Percentiles rank a stretch among this genome's conserved stretches.
These are phyloP conservation scores for Scaeva pyrastri DNA, from an alignment of 2,888 invertebrate genomes.

Conservation along the genomic window DNA sequence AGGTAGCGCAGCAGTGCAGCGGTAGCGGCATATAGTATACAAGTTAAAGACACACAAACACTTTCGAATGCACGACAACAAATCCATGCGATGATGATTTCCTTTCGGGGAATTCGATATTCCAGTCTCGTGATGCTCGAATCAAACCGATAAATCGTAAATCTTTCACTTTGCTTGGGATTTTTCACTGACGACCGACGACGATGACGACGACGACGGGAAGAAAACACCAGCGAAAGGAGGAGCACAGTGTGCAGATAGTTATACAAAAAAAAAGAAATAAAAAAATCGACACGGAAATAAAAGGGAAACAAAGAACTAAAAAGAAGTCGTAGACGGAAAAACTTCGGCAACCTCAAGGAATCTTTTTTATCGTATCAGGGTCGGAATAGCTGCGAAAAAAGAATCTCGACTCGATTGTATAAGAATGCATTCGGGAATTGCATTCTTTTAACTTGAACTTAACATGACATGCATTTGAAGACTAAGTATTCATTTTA, in stretches of 20 bases:
- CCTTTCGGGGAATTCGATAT: constrained; percentile 77
- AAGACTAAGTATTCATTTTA: too few relatives aligned
- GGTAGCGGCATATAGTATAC: background rate
- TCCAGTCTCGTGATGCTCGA: constrained; percentile 78
- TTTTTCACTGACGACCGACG: constrained; percentile 66
- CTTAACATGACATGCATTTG: too few relatives aligned
- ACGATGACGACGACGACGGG: constrained; percentile 42
- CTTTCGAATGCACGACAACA: constrained; percentile 75
- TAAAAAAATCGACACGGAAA: constrained; percentile 65
- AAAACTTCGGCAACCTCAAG: constrained; percentile 71
- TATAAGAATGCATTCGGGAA: too few relatives aligned
- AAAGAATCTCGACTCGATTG: too few relatives aligned
- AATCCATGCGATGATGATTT: constrained; percentile 72
- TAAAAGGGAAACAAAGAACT: constrained; percentile 70
- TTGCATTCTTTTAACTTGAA: too few relatives aligned
- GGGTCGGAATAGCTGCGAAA: background rate
- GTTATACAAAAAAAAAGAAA: constrained; percentile 34
- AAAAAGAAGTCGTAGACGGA: constrained; percentile 64
- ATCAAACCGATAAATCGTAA: constrained; percentile 78
- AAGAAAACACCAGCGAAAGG: constrained; percentile 58
- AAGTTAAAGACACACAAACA: constrained; percentile 60
- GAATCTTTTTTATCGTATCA: constrained; percentile 13
- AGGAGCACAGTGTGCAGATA: constrained; percentile 20
- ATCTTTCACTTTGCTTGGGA: constrained; percentile 77
- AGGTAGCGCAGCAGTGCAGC: too few relatives aligned